A percentile compares a stretch with the other conserved stretches of the same genome.
Evolutionary conservation across 37 sponge, comb jelly and placozoan genomes (phyloP).

Genomic region (Diacarnus erythraeanus): DNA sequence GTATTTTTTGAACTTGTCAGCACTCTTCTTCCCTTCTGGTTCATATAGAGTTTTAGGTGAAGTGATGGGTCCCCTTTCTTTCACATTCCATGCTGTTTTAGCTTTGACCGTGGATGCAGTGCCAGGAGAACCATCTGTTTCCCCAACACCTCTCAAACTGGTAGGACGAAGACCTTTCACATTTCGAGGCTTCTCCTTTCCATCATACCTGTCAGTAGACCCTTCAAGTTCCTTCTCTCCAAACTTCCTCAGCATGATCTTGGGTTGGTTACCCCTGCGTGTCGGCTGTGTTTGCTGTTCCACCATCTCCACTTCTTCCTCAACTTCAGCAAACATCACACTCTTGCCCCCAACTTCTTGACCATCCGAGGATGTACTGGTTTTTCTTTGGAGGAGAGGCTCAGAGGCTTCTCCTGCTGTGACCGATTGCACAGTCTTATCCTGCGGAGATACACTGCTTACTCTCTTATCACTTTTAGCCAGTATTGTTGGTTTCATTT

Average conservation of each 20-base stretch:
- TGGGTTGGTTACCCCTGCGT: slow-evolving; percentile 14
- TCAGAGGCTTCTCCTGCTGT: not conserved
- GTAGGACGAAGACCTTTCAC: not conserved
- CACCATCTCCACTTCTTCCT: not conserved
- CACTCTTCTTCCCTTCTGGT: slow-evolving; percentile 74
- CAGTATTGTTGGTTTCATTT: slow-evolving; percentile 16
- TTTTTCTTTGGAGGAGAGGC: not conserved
- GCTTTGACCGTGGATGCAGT: not conserved
- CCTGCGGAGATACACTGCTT: slow-evolving; percentile 8
- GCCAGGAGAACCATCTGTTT: not conserved
- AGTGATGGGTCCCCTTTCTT: slow-evolving; percentile 46
- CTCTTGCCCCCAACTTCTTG: not conserved
- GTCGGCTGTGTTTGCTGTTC: not conserved
- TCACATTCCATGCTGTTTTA: slow-evolving; percentile 37
- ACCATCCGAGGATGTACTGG: slow-evolving; percentile 15
- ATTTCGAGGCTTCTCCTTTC: slow-evolving; percentile 12
- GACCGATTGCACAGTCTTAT: not conserved
- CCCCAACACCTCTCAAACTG: not conserved
- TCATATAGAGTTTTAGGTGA: slow-evolving; percentile 66
- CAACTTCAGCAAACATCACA: slow-evolving; percentile 24
- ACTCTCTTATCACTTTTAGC: slow-evolving; percentile 19
- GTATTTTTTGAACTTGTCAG: slow-evolving; percentile 66
- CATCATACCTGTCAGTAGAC: not conserved
- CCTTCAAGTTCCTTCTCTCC: slow-evolving; percentile 7
- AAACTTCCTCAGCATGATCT: slow-evolving; percentile 51